Evolutionary conservation across 2,888 invertebrate genomes (phyloP).

Genomic region (Apamea monoglypha): DNA sequence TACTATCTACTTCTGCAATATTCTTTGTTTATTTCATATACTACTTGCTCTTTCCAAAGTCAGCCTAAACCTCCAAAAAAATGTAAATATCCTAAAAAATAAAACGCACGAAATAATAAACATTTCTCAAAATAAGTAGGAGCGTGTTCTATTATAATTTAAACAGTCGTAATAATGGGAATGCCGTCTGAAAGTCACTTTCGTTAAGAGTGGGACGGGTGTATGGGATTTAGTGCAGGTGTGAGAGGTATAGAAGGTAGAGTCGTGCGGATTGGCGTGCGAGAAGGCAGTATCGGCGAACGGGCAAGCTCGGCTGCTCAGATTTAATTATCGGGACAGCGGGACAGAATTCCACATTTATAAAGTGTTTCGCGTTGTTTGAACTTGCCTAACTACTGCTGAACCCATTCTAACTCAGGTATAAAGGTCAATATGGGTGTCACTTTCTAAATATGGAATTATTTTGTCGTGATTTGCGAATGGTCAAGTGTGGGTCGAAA

Average conservation of each 20-base stretch:
- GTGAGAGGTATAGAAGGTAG: slow-evolving; percentile 60
- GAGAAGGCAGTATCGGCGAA: slow-evolving; percentile 65
- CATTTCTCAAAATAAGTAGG: slow-evolving; percentile 64
- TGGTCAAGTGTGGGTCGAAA: neutral
- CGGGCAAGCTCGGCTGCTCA: slow-evolving; percentile 62
- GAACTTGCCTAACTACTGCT: slow-evolving; percentile 22
- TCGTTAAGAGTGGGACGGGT: slow-evolving; percentile 63
- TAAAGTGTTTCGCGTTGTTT: slow-evolving; percentile 66
- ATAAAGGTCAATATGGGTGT: slow-evolving; percentile 41
- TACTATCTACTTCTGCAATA: neutral
- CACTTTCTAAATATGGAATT: slow-evolving; percentile 33
- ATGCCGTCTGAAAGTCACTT: slow-evolving; percentile 74
- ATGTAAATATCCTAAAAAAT: slow-evolving; percentile 21
- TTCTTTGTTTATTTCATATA: too few relatives aligned
- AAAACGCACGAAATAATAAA: slow-evolving; percentile 58
- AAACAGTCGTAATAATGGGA: slow-evolving; percentile 71
- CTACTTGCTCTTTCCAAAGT: neutral
- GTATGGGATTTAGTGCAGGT: slow-evolving; percentile 33
- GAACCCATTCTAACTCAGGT: slow-evolving; percentile 26
- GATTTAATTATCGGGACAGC: slow-evolving; percentile 73
- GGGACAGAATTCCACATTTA: slow-evolving; percentile 68
- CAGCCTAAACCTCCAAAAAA: neutral
- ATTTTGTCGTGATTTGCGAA: neutral
- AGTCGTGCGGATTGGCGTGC: slow-evolving; percentile 74
- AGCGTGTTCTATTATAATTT: slow-evolving; percentile 74